Percentiles rank a stretch among this genome's conserved stretches.
Evolutionary conservation across 1,140 invertebrate genomes (phyloP).

Genomic region (Hydropsyche tenuis): DNA sequence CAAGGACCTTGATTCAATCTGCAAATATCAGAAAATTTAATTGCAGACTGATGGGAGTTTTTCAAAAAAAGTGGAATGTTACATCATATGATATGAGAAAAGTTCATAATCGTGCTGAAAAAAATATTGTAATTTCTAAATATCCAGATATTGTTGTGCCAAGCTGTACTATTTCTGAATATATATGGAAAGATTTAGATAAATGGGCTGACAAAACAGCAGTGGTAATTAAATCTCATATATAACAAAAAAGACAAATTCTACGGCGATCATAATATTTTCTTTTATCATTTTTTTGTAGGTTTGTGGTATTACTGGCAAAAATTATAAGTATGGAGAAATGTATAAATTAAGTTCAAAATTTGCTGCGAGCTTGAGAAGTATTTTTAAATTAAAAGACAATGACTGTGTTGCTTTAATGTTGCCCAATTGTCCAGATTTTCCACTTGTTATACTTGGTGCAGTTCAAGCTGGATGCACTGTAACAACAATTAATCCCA

Average conservation of each 20-base stretch:
- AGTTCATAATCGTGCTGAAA: constrained; percentile 43
- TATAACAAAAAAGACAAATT: too few species aligned
- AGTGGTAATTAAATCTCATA: constrained; percentile 60
- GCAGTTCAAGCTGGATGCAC: constrained; percentile 72
- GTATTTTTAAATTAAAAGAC: constrained; percentile 69
- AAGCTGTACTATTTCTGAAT: constrained; percentile 66
- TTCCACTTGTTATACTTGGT: constrained; percentile 70
- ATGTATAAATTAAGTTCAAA: constrained; percentile 68
- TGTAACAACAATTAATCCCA: constrained; percentile 80
- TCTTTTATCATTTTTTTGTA: constrained; percentile 57
- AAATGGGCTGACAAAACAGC: constrained; percentile 67
- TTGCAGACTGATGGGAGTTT: too few species aligned
- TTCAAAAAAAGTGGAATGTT: too few species aligned
- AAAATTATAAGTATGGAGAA: constrained; percentile 74
- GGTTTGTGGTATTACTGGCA: constrained; percentile 74
- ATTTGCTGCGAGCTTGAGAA: constrained; percentile 73
- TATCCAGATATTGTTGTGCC: constrained; percentile 62
- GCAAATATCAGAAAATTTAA: too few species aligned
- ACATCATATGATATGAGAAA: constrained; percentile 8
- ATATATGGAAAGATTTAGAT: constrained; percentile 68
- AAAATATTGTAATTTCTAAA: constrained; percentile 56
- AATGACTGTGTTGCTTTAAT: constrained; percentile 76
- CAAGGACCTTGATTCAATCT: too few species aligned
- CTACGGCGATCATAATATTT: background rate
- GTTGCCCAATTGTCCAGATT: constrained; percentile 81